Base-by-base conservation (phyloP, 2,888 invertebrate genomes). In the Acrobasis repandana region DNA sequence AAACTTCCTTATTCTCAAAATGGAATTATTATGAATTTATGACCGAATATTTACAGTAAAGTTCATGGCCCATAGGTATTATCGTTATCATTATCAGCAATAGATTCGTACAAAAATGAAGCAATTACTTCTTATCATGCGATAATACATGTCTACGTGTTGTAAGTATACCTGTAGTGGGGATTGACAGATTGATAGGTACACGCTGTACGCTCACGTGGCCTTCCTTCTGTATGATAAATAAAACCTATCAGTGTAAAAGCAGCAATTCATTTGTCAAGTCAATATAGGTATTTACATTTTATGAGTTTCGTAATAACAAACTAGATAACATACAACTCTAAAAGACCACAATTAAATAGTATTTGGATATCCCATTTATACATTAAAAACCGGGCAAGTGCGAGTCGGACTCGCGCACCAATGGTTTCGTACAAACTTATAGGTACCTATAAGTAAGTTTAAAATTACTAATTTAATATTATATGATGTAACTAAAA, bases 31-130 rank as follows among this genome's bases (percentile, higher is more conserved):
- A n/a, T n/a, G n/a, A n/a, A n/a, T n/a, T 11, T 38, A n/a, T 14
- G 6, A 14, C 14, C n/a, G 43, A 43, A n/a, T 2, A 43, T 14
- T 14, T 38, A 36, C n/a, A n/a, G 43, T 56, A 57, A 65, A 65
- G 74, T 75, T 77, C 75, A 75, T 52, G 73, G 74, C 61, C 64
- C 9, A 56, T 60, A n/a, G n/a, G n/a, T n/a, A 58, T 67, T 73
- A 76, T 78, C 75, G 70, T n/a, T n/a, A n/a, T n/a, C n/a, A 72
- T 71, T 73, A 73, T 71, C 43, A 38, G 38, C 34, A 64, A 61
- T 62, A 63, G 65, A 67, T 74, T 70, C n/a, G 57, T 56, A 56
- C 57, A 33, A 58, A 64, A 58, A 50, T 58, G 16, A 47, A 58
- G 36, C 36, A 49, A 50, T 49, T 49, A 49, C 49, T 43, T 18